Conservation (phyloP, 2,113 vertebrate species). For the Mustela nigripes region DNA sequence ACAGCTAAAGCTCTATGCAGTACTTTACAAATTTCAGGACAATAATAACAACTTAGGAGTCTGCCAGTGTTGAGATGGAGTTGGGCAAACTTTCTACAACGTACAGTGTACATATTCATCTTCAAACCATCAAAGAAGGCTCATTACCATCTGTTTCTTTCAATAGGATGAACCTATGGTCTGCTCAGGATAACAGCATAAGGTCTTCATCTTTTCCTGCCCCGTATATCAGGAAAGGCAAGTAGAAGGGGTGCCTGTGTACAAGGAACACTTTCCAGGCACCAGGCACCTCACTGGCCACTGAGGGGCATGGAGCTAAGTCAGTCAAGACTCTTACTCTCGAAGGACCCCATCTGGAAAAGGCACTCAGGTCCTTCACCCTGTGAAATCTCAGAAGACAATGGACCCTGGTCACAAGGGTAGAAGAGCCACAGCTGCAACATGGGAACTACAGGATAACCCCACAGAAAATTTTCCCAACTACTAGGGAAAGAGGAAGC, state of each 20-base stretch:
- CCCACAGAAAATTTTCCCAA: background rate
- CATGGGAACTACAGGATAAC: background rate
- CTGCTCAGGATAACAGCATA: background rate
- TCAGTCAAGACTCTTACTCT: background rate
- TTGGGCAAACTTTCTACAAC: background rate
- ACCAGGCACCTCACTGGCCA: background rate
- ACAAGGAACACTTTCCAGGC: background rate
- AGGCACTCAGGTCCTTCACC: background rate
- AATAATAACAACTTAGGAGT: constrained; percentile 69
- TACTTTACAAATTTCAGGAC: constrained; percentile 73
- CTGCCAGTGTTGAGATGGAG: background rate
- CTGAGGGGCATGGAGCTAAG: background rate
- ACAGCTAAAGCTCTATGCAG: constrained; percentile 57
- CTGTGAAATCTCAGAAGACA: background rate
- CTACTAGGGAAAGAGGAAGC: background rate
- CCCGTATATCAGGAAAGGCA: background rate
- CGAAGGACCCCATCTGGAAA: background rate
- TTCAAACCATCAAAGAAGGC: background rate
- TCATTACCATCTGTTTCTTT: background rate
- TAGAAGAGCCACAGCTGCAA: background rate
- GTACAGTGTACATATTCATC: constrained; percentile 8
- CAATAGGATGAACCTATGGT: background rate
- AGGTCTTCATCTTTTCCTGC: background rate
- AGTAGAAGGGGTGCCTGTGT: background rate
- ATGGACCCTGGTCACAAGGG: background rate